phyloP scores from a whole-genome alignment of 1,140 invertebrate genomes.

The Neodiprion pinetum region DNA sequence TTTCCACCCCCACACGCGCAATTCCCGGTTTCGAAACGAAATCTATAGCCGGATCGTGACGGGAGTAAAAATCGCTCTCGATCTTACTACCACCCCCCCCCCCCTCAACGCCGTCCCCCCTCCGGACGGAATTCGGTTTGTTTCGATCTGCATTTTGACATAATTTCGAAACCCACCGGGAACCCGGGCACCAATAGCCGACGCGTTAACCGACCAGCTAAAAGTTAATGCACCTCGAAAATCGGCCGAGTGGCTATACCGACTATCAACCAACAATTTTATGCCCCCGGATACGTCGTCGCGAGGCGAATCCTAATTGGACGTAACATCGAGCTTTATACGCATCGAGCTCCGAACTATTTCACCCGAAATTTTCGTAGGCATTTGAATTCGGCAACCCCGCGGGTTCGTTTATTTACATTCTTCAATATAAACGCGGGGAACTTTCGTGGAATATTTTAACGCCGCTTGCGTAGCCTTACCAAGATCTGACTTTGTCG shows the following conservation, averaged over 20 bases:
- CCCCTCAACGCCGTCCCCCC: too few species aligned
- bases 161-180: background rate
- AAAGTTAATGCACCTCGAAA: background rate
- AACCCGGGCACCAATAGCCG: background rate
- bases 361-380: too few species aligned
- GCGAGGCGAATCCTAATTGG: background rate
- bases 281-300: background rate
- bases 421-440: too few species aligned
- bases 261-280: constrained; percentile 5
- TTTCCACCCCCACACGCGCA: constrained; percentile 40
- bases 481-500: too few species aligned
- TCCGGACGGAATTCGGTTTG: background rate
- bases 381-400: too few species aligned
- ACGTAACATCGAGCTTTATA: background rate
- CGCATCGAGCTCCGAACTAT: too few species aligned
- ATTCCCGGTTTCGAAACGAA: constrained; percentile 33
- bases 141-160: constrained; percentile 1
- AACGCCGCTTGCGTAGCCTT: too few species aligned
- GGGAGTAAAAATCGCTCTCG: constrained; percentile 37
- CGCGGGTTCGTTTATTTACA: too few species aligned
- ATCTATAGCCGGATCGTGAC: constrained; percentile 53
- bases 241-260: background rate
- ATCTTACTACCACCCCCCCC: background rate
- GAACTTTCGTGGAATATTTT: too few species aligned
- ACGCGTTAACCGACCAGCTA: background rate